Evolutionary conservation across 2,113 vertebrate genomes (phyloP), one percentile per base, ranked within the genome.

Genomic region (Poeciliopsis prolifica): DNA sequence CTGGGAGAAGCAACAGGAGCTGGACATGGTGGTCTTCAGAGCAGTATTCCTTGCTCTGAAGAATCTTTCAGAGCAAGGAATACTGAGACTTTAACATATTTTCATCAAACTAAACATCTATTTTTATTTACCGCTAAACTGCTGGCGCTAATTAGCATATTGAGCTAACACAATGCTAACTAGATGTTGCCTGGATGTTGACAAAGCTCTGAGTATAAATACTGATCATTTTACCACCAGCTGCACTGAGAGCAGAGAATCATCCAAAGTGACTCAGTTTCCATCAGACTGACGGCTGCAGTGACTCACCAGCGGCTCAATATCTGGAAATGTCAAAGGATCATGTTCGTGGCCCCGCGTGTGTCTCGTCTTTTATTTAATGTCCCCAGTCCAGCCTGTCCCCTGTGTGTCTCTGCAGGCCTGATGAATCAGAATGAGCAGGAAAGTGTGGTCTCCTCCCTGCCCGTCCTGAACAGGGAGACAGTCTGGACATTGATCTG

Each of bases 301-400:
- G 81, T 80, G 84, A 84, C 65, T 86, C 84, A 85, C 30, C 4
- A 37, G 5, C 42, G n/a, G 62, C 37, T 78, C 70, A 72, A 73
- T 76, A 74, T 71, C 65, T 78, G 75, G 48, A 85, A 68, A 80
- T 48, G 80, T 72, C 78, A 54, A 17, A 7, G 13, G 87, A 68
- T 68, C 48, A 31, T 1, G 35, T 35, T 3, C 40, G 6, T 0
- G 71, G 22, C 68, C 37, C 17, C 2, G 22, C 48, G 72, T 81
- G 68, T 29, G 72, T 65, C 19, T 5, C 63, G 24, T 61, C 66
- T 69, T 80, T 70, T 58, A 68, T 74, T 73, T 74, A 74, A 74
- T 66, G 69, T 60, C 61, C 60, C 62, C 26, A 58, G 61, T 62
- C 12, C 65, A 66, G 35, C 9, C 5, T 8, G 69, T 73, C 72